Evolutionary conservation across 2,113 vertebrate genomes (phyloP), one percentile per base, ranked within the genome.

Genomic region (Scartelaos histophorus): DNA sequence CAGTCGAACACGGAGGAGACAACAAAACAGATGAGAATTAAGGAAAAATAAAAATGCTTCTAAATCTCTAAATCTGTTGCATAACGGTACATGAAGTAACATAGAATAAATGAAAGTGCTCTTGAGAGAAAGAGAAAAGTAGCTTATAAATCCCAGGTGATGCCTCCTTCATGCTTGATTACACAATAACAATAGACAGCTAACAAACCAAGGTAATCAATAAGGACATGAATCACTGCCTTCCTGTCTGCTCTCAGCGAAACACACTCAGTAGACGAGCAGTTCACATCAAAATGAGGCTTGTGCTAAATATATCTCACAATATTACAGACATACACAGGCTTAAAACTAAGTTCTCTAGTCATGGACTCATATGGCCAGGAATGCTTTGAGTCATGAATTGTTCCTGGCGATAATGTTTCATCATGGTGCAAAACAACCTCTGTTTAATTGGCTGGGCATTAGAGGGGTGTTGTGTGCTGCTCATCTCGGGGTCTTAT

Each of bases 331-430:
- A 95, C 95, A 93, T 95, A 94, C 94, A 94, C 95, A 94, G 94
- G 94, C 90, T 94, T 94, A 95, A 93, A 94, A 91, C 92, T 94
- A 78, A 87, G 95, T 95, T 95, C 94, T 95, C 93, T 87, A 88
- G 94, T 92, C 90, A 82, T 43, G 75, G 93, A 94, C 95, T 98
- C 96, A 95, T 95, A 92, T 97, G 90, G 92, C 94, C 92, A 82
- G 95, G 96, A 98, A 98, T 98, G 96, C 93, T 96, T 96, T 95
- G 97, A 97, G 95, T 99, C 95, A 96, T 95, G 95, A 96, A 97
- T 97, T 98, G 96, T 96, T 95, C 96, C 95, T 93, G 67, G 93
- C 94, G 95, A 97, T 98, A 97, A 95, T 94, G 93, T 99, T 98
- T 97, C 97, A 96, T 96, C 97, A 96, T 94, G 95, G 94, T 92